Base-by-base conservation (phyloP, 2,797 vertebrate species). In the Cyprinella venusta region DNA sequence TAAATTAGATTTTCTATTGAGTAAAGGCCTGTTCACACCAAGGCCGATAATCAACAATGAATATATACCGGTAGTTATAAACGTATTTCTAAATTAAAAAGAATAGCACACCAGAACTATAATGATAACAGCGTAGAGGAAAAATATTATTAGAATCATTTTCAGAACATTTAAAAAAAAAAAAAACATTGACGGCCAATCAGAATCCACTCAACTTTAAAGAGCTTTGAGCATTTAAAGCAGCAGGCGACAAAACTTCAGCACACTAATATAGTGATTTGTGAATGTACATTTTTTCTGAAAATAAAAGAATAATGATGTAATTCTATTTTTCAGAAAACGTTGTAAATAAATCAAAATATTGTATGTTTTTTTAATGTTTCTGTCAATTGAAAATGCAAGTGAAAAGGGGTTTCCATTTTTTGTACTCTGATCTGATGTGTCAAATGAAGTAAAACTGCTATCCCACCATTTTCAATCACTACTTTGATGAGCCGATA, bases 401-500 rank as follows among this genome's bases (percentile, higher is more conserved):
- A 45, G 13, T 42, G 6, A 42, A 15, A 69, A n/a, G 5, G 0
- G 9, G 21, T n/a, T 63, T 65, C 12, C 30, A 77, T 45, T n/a
- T n/a, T 65, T 33, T 24, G 45, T 6, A 2, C 30, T 19, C 63
- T 77, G 1, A 33, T 26, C 63, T 77, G 0, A 21, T 33, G 21
- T 59, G 16, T 63, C 18, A 15, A 61, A 26, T 26, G 1, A 15
- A 15, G 26, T 63, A 63, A 26, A 15, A n/a, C 16, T 36, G 50
- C 13, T 16, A 36, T 94, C 95, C 92, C 90, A 97, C 96, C 96
- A 86, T 96, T 95, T 87, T 96, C 94, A 90, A 97, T 97, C 68
- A 95, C 91, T 87, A 97, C 94, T 92, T 96, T 96, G 88, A 97
- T 91, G 87, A 96, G 91, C 45, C 96, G 94, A 87, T 96, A 97